Conservation (phyloP, 1,140 invertebrate genomes). For the Drosophila truncata region DNA sequence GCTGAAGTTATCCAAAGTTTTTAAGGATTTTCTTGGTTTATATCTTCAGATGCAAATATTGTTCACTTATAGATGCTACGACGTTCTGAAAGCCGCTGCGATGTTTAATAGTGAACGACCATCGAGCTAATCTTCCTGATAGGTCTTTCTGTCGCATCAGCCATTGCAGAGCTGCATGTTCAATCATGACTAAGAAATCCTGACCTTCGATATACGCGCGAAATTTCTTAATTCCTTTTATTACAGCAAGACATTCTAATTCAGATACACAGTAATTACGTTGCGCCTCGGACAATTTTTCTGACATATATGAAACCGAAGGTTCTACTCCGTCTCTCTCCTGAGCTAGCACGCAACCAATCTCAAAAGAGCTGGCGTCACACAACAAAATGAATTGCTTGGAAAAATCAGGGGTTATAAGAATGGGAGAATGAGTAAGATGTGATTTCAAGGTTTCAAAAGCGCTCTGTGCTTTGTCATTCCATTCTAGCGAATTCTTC, state of each 20-base stretch:
- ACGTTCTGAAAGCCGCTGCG: background rate
- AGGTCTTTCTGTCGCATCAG: background rate
- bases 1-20: background rate
- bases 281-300: background rate
- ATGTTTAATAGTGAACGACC: background rate
- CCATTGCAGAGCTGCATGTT: background rate
- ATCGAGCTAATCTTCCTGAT: background rate
- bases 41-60: too few relatives aligned
- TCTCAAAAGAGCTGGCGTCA: background rate
- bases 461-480: background rate
- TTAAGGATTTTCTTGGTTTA: too few relatives aligned
- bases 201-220: background rate
- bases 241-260: background rate
- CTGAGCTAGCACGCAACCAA: background rate
- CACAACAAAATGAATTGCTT: background rate
- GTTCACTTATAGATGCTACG: background rate
- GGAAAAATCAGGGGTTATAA: background rate
- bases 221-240: background rate
- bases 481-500: background rate
- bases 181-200: background rate
- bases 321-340: background rate
- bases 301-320: background rate
- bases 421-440: background rate
- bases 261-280: background rate
- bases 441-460: background rate